A percentile compares a stretch with the other conserved stretches of the same genome.
These are phyloP conservation scores for Chymomyza fuscimana DNA, from an alignment of 2,888 invertebrate genomes.

Conservation along the genomic window DNA sequence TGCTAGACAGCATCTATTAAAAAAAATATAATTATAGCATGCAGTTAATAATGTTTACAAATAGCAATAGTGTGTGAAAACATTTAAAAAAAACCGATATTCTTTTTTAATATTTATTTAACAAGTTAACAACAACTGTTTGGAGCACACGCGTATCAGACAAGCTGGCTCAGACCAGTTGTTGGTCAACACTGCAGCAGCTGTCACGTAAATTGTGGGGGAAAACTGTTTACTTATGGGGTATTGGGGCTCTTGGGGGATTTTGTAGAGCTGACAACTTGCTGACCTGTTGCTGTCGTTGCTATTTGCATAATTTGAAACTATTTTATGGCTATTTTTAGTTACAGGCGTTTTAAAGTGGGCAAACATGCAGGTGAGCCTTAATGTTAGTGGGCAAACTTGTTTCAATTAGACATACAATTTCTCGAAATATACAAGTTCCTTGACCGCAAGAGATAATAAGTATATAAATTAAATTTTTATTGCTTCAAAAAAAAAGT, in stretches of 20 bases:
- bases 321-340: conserved; percentile 51
- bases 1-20: not conserved
- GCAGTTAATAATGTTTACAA: not conserved
- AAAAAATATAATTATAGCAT: not conserved
- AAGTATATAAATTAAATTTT: conserved; percentile 22
- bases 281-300: conserved; percentile 42
- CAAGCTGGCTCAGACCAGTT: not conserved
- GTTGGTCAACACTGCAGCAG: conserved; percentile 8
- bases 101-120: conserved; percentile 44
- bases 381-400: conserved; percentile 38
- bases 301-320: conserved; percentile 50
- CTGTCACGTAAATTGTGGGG: not conserved
- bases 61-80: not conserved
- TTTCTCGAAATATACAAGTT: conserved; percentile 44
- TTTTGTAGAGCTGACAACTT: not conserved
- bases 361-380: conserved; percentile 35
- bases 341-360: conserved; percentile 45
- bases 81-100: not conserved
- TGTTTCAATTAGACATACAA: conserved; percentile 37
- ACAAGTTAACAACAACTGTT: conserved; percentile 40
- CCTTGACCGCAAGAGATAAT: conserved; percentile 52
- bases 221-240: not conserved
- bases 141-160: conserved; percentile 3
- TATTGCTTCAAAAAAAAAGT: not conserved
- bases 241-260: not conserved